phyloP scores from a whole-genome alignment of 2,888 invertebrate genomes.

The Conomelus anceps region DNA sequence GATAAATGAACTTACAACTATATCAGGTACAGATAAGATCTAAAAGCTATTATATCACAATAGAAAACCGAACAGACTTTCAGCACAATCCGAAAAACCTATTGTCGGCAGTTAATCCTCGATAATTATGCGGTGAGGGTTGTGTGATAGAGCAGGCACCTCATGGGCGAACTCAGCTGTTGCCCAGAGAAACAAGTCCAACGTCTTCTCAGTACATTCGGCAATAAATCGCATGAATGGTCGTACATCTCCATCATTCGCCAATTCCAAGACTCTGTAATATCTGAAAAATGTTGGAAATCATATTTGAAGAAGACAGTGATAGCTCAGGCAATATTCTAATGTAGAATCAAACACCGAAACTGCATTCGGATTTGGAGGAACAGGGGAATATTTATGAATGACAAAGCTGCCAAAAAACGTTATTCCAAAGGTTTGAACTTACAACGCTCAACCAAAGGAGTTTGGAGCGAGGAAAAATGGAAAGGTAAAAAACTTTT shows the following conservation, averaged over 20 bases:
- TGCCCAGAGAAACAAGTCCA: constrained; percentile 81
- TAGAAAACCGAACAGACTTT: background rate
- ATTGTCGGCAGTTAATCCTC: background rate
- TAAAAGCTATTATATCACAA: background rate
- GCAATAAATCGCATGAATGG: constrained; percentile 96
- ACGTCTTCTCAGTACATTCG: constrained; percentile 79
- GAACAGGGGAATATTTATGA: too few relatives aligned
- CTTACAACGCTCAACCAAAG: too few relatives aligned
- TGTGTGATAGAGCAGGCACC: constrained; percentile 25
- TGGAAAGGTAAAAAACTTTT: too few relatives aligned
- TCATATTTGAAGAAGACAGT: too few relatives aligned
- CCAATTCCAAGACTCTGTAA: constrained; percentile 82
- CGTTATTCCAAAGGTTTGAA: too few relatives aligned
- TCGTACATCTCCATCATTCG: constrained; percentile 89
- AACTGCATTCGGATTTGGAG: too few relatives aligned
- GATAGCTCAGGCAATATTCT: too few relatives aligned
- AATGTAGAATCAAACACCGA: too few relatives aligned
- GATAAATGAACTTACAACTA: background rate
- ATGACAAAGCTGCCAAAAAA: too few relatives aligned
- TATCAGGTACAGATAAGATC: background rate
- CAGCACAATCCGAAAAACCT: too few relatives aligned
- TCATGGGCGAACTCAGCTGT: constrained; percentile 55
- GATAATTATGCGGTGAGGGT: background rate
- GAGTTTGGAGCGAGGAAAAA: too few relatives aligned
- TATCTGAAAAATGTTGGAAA: constrained; percentile 48